Evolutionary conservation across 1,140 invertebrate species (phyloP).

Genomic region (Platyscapa corneri): DNA sequence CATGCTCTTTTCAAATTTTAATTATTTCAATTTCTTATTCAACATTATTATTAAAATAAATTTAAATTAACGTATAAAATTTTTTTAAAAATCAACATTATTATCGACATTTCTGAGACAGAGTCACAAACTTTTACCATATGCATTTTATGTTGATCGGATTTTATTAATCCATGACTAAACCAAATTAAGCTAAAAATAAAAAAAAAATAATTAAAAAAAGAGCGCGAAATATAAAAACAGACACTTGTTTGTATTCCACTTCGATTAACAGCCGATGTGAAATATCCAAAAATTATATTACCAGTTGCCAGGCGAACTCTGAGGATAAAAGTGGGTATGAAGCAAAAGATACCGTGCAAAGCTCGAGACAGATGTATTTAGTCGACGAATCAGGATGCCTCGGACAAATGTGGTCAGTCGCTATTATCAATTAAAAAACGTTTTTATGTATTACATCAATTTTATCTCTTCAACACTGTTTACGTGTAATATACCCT

Average conservation of each 20-base stretch:
- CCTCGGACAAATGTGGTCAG: slow-evolving; percentile 70
- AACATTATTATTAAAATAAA: background rate
- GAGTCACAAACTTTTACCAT: slow-evolving; percentile 11
- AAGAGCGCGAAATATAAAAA: background rate
- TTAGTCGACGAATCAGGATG: slow-evolving; percentile 68
- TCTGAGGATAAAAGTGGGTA: slow-evolving; percentile 66
- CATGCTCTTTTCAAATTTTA: no score
- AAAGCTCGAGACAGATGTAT: slow-evolving; percentile 67
- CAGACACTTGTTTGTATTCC: background rate
- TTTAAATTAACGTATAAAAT: no score
- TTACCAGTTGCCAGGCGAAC: slow-evolving; percentile 64
- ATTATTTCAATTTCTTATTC: no score
- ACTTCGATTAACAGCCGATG: slow-evolving; percentile 56
- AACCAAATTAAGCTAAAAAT: background rate
- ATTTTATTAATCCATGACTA: background rate
- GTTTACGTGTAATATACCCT: background rate
- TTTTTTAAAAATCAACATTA: no score
- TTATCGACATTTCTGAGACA: slow-evolving; percentile 61
- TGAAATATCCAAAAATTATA: slow-evolving; percentile 59
- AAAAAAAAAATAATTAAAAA: background rate
- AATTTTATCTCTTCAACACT: slow-evolving; percentile 30
- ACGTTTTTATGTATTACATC: slow-evolving; percentile 28
- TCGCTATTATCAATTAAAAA: slow-evolving; percentile 52
- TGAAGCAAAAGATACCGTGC: slow-evolving; percentile 65
- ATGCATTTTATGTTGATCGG: slow-evolving; percentile 6